phyloP scores from a whole-genome alignment of 2,113 vertebrate species.

The Percopsis transmontana region DNA sequence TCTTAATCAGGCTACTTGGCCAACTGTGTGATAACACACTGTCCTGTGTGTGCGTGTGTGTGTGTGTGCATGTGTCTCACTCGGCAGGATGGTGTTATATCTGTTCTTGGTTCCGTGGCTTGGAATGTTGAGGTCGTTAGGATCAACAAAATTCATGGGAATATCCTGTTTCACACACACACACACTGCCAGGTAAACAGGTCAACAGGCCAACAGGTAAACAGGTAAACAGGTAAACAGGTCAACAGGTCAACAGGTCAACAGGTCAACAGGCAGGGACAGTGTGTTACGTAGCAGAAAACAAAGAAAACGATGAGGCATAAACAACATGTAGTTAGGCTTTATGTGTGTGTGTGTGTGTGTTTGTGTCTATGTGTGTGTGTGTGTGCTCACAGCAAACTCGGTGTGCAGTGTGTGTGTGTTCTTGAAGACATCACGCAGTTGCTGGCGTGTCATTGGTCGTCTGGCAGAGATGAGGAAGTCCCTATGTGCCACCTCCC shows the following conservation, averaged over 20 bases:
- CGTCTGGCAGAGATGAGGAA: conserved; percentile 88
- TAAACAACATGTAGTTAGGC: neutral
- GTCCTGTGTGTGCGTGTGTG: neutral
- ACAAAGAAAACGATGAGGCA: too few species aligned
- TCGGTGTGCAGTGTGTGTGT: conserved; percentile 89
- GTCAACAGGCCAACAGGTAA: neutral
- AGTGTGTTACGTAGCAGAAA: too few species aligned
- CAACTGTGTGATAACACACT: too few species aligned
- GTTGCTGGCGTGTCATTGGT: conserved; percentile 83
- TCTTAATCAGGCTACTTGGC: too few species aligned
- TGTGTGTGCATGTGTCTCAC: conserved; percentile 76
- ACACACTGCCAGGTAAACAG: neutral
- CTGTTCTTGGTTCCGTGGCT: conserved; percentile 95
- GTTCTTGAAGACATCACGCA: conserved; percentile 79
- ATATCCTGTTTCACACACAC: conserved; percentile 84
- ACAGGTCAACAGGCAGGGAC: too few species aligned
- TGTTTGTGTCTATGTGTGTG: too few species aligned
- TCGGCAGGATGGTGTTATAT: conserved; percentile 97
- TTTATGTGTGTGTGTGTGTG: neutral
- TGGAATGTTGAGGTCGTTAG: conserved; percentile 91
- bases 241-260: too few species aligned
- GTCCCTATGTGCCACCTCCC: conserved; percentile 87
- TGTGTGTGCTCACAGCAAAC: conserved; percentile 82
- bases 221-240: neutral
- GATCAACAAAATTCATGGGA: conserved; percentile 98